These are phyloP conservation scores for Cactoblastis cactorum DNA, from an alignment of 2,888 invertebrate genomes.

Conservation along the genomic window DNA sequence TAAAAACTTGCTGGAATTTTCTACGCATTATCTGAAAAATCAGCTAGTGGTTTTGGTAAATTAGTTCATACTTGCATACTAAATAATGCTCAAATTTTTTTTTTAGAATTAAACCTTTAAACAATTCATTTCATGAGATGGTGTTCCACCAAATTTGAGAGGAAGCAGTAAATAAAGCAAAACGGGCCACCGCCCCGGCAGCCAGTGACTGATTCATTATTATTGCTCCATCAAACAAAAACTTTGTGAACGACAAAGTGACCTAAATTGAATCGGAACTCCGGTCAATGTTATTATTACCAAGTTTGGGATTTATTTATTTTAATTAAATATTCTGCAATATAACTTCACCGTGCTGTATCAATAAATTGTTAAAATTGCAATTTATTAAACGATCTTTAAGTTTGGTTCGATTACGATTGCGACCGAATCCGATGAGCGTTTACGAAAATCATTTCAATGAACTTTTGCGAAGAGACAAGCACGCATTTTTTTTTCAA, in stretches of 20 bases:
- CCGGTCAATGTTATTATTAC: slow-evolving; percentile 20
- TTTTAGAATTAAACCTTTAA: too few relatives aligned
- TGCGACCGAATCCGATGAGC: background rate
- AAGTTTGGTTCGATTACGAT: background rate
- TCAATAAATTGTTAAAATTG: slow-evolving; percentile 1
- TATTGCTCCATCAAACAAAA: slow-evolving; percentile 54
- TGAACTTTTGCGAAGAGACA: background rate
- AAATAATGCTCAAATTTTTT: too few relatives aligned
- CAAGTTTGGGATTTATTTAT: slow-evolving; percentile 24
- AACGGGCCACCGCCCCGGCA: slow-evolving; percentile 27
- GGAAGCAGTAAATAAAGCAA: slow-evolving; percentile 58
- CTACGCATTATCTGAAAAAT: too few relatives aligned
- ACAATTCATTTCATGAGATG: slow-evolving; percentile 23
- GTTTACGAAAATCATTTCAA: background rate
- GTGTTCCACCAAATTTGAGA: slow-evolving; percentile 34
- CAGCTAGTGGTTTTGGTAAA: too few relatives aligned
- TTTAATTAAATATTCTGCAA: slow-evolving; percentile 27
- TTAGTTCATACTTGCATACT: too few relatives aligned
- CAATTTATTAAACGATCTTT: slow-evolving; percentile 9
- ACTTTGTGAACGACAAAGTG: slow-evolving; percentile 43
- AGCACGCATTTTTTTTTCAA: too few relatives aligned
- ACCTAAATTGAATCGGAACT: slow-evolving; percentile 34
- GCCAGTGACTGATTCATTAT: slow-evolving; percentile 55
- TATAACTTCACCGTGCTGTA: slow-evolving; percentile 11
- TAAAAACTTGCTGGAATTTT: too few relatives aligned